Evolutionary conservation across 1,140 invertebrate genomes (phyloP).

Genomic region (Papilio machaon): DNA sequence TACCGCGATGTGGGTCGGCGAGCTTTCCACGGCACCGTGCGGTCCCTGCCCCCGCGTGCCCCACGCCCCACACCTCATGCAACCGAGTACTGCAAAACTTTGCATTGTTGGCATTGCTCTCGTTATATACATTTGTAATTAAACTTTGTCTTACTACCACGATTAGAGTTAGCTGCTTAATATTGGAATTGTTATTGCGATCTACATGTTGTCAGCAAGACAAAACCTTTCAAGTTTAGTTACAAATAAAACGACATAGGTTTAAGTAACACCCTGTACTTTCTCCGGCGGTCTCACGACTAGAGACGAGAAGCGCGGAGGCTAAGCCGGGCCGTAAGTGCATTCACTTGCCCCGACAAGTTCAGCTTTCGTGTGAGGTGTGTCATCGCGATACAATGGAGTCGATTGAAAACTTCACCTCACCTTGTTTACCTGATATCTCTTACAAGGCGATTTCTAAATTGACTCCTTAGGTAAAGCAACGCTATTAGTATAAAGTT

Average conservation of each 20-base stretch:
- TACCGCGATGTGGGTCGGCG: slow-evolving; percentile 56
- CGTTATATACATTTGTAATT: not conserved
- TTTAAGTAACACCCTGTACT: slow-evolving; percentile 6
- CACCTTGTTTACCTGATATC: not conserved
- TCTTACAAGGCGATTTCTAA: not conserved
- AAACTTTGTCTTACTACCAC: not conserved
- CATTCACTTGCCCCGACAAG: slow-evolving; percentile 29
- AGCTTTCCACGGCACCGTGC: slow-evolving; percentile 53
- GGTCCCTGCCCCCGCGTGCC: slow-evolving; percentile 4
- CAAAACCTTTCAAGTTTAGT: not conserved
- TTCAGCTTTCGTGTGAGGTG: slow-evolving; percentile 28
- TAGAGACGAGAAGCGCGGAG: not conserved
- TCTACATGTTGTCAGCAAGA: not conserved
- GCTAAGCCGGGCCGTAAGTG: slow-evolving; percentile 31
- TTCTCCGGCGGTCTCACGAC: slow-evolving; percentile 12
- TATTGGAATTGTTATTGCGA: not conserved
- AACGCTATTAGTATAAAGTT: not conserved
- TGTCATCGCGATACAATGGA: slow-evolving; percentile 26
- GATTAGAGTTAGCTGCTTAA: not conserved
- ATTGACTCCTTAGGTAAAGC: not conserved
- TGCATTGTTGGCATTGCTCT: not conserved
- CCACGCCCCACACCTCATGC: not conserved
- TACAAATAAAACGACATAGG: not conserved
- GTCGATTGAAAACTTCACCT: not conserved
- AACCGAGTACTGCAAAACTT: slow-evolving; percentile 5